Evolutionary conservation across 2,888 invertebrate species (phyloP).

Genomic region (Drosophila recens): DNA sequence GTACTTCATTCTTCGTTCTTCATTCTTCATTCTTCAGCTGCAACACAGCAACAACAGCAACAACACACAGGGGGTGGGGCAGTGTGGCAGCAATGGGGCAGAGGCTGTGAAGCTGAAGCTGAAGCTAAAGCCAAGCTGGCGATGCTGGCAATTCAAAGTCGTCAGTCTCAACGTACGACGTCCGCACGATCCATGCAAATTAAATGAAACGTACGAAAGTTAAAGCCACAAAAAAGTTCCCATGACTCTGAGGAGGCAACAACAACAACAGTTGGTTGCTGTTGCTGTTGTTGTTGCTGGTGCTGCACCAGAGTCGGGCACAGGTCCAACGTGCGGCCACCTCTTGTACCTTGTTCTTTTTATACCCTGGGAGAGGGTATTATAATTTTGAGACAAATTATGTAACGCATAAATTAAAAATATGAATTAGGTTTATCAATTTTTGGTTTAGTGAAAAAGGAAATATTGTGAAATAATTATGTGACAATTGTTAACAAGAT

Average conservation of each 20-base stretch:
- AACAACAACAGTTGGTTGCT: not conserved
- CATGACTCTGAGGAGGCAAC: constrained; percentile 62
- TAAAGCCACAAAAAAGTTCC: constrained; percentile 66
- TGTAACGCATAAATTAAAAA: no score
- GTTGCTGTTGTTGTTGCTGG: constrained; percentile 33
- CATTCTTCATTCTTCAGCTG: not conserved
- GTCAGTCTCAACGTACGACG: constrained; percentile 77
- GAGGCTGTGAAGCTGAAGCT: constrained; percentile 20
- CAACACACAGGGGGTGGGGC: not conserved
- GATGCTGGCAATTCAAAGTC: constrained; percentile 71
- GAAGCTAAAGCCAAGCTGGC: constrained; percentile 8
- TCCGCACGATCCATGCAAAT: constrained; percentile 83
- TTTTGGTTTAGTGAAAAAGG: no score
- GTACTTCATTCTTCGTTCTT: not conserved
- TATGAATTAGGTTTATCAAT: no score
- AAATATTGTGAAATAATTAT: no score
- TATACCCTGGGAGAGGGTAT: not conserved
- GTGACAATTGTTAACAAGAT: no score
- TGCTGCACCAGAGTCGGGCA: constrained; percentile 50
- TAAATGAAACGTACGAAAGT: constrained; percentile 81
- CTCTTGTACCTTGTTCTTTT: constrained; percentile 24
- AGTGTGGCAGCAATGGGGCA: constrained; percentile 8
- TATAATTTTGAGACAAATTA: not conserved
- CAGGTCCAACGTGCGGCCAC: constrained; percentile 75
- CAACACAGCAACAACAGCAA: constrained; percentile 6